Percentiles rank a stretch among this genome's conserved stretches.
These are phyloP conservation scores for Crotalus helleri DNA, from an alignment of 2,113 vertebrate species.

Conservation along the genomic window DNA sequence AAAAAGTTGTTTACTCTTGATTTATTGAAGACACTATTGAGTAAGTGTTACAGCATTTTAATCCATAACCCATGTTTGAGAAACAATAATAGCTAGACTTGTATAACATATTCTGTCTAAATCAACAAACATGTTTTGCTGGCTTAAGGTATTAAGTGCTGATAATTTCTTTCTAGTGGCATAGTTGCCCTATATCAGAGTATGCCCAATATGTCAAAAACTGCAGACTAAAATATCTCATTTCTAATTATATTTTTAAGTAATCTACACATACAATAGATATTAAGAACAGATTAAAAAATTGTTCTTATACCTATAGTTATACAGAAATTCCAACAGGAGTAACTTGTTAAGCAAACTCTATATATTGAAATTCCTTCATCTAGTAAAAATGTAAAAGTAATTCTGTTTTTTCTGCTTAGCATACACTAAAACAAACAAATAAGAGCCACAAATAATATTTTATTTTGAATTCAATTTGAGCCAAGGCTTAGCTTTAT, in stretches of 20 bases:
- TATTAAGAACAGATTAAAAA: background rate
- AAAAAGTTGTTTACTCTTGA: background rate
- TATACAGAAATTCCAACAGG: background rate
- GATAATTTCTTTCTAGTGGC: background rate
- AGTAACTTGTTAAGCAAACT: background rate
- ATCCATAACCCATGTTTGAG: background rate
- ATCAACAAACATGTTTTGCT: background rate
- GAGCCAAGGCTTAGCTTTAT: background rate
- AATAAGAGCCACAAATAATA: background rate
- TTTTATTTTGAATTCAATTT: background rate
- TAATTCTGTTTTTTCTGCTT: background rate
- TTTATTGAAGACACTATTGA: background rate
- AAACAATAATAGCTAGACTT: background rate
- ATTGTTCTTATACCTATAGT: background rate
- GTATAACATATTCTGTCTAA: background rate
- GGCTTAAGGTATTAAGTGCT: background rate
- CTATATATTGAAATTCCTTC: background rate
- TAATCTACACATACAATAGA: background rate
- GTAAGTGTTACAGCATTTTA: background rate
- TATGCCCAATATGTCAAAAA: background rate
- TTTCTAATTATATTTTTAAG: background rate
- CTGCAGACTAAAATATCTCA: background rate
- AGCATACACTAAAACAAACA: background rate
- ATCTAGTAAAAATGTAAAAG: background rate
- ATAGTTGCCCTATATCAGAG: background rate